A percentile compares a stretch with the other conserved stretches of the same genome.
Evolutionary conservation across 1,140 invertebrate species (phyloP).

Genomic region (Diprion similis): DNA sequence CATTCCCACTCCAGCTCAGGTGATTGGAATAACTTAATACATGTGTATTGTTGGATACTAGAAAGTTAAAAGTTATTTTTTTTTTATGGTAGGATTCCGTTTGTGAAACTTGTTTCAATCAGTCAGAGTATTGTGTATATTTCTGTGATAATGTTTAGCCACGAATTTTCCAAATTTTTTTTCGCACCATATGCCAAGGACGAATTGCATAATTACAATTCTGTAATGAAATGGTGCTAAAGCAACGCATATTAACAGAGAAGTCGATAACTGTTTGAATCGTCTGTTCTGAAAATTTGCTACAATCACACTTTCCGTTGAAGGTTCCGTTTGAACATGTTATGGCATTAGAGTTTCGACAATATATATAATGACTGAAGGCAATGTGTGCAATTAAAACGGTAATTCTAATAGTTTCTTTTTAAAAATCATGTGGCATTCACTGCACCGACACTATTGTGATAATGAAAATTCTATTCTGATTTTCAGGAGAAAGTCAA

Average conservation of each 20-base stretch:
- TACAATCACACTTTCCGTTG: conserved; percentile 16
- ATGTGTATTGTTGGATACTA: background rate
- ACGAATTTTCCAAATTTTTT: background rate
- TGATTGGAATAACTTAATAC: conserved; percentile 20
- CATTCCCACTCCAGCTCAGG: conserved; percentile 56
- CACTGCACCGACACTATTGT: no score
- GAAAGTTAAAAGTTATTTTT: background rate
- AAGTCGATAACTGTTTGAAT: conserved; percentile 6
- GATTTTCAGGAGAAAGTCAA: conserved; percentile 46
- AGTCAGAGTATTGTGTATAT: no score
- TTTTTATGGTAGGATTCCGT: no score
- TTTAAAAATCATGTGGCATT: no score
- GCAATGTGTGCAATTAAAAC: no score
- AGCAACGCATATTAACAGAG: conserved; percentile 27
- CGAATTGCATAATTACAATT: conserved; percentile 26
- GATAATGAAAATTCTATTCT: background rate
- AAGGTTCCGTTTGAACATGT: background rate
- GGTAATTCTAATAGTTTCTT: no score
- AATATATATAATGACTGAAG: no score
- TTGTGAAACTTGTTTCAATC: no score
- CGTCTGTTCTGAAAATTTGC: conserved; percentile 25
- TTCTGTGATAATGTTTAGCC: background rate
- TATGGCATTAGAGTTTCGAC: no score
- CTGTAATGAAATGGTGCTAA: conserved; percentile 34
- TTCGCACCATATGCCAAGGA: conserved; percentile 19